A percentile compares a stretch with the other conserved stretches of the same genome.
Conservation (phyloP, 2,797 vertebrate genomes). For the Momotus momota region DNA sequence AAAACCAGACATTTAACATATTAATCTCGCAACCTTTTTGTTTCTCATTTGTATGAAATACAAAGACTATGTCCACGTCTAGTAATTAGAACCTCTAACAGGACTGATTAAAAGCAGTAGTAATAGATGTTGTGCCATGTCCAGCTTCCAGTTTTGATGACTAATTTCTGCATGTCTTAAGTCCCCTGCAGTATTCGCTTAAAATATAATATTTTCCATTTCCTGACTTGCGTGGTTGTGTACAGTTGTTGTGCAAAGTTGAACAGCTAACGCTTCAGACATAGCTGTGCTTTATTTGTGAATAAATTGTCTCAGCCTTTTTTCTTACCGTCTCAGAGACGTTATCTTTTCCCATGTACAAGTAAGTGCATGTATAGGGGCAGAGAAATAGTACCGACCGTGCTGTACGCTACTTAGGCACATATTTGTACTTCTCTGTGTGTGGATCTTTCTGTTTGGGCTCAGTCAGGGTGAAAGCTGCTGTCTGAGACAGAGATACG, state of each 20-base stretch:
- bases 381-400: background rate
- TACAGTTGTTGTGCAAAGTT: constrained; percentile 39
- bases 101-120: background rate
- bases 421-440: background rate
- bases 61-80: constrained; percentile 10
- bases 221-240: constrained; percentile 52
- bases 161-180: constrained; percentile 67
- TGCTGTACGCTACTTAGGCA: background rate
- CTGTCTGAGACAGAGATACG: background rate
- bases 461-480: background rate
- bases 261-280: background rate
- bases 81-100: constrained; percentile 14
- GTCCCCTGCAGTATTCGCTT: constrained; percentile 68
- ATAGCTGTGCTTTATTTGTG: background rate
- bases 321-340: background rate
- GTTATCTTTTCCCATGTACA: background rate
- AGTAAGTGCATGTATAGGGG: background rate
- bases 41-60: constrained; percentile 13
- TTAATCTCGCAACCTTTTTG: background rate
- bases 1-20: background rate
- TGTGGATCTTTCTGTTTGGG: background rate
- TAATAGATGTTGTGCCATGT: background rate
- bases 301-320: constrained; percentile 10
- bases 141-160: constrained; percentile 59
- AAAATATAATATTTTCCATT: constrained; percentile 70